Conservation (phyloP, 2,888 invertebrate species). For the Notocelia uddmanniana region DNA sequence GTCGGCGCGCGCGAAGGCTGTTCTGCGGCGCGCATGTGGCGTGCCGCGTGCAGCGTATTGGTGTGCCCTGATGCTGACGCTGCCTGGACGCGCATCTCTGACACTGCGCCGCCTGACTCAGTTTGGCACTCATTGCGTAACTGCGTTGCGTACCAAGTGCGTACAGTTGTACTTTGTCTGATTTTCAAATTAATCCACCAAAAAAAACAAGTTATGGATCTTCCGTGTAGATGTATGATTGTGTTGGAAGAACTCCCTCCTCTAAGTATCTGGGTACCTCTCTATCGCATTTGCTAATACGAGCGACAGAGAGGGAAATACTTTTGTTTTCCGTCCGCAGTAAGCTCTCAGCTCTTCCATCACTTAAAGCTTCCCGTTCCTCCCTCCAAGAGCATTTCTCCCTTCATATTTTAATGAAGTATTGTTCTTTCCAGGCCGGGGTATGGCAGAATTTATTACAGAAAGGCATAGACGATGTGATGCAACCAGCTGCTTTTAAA, state of each 20-base stretch:
- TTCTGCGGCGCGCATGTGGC: conserved; percentile 75
- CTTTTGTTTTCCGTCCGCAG: too few relatives aligned
- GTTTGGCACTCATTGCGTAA: conserved; percentile 78
- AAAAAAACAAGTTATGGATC: too few relatives aligned
- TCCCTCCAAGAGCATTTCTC: too few relatives aligned
- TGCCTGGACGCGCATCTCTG: conserved; percentile 69
- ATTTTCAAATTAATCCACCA: too few relatives aligned
- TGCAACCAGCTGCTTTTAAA: conserved; percentile 77
- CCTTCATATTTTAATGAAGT: neutral
- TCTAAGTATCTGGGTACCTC: too few relatives aligned
- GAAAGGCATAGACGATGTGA: conserved; percentile 71
- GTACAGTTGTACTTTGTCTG: neutral
- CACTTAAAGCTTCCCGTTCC: too few relatives aligned
- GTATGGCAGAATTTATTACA: conserved; percentile 73
- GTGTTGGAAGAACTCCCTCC: too few relatives aligned
- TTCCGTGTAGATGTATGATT: too few relatives aligned
- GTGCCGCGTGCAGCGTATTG: conserved; percentile 68
- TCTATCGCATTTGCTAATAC: too few relatives aligned
- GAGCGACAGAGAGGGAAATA: too few relatives aligned
- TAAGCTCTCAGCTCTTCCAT: too few relatives aligned
- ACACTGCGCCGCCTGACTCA: conserved; percentile 65
- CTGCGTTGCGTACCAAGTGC: conserved; percentile 78
- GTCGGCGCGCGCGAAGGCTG: conserved; percentile 66
- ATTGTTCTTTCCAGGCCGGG: conserved; percentile 66
- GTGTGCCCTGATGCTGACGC: conserved; percentile 65